Evolutionary conservation across 2,113 vertebrate genomes (phyloP), one percentile per base, ranked within the genome.

Genomic region (Glaucidium brasilianum): DNA sequence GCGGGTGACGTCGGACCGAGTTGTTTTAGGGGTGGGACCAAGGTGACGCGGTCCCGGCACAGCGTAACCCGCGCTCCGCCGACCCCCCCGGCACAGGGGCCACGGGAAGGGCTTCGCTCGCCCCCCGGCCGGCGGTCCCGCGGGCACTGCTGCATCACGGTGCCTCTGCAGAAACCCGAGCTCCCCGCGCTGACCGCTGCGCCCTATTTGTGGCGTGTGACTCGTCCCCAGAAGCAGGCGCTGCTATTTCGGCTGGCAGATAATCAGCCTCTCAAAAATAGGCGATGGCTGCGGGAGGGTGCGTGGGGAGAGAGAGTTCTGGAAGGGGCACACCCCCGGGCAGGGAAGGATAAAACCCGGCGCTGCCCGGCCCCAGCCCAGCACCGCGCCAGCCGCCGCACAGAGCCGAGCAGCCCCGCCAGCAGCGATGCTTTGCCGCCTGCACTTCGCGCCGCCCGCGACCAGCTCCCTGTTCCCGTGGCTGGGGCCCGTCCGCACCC

Each of bases 241-340:
- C 95, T 89, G 91, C 95, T 96, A 97, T 97, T 97, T 96, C 21
- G 80, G 94, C 94, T 26, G 89, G 35, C 1, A 6, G 84, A 89
- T 95, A 89, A 96, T 96, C 96, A 96, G 80, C 90, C 35, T 77
- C 73, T 81, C 94, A 95, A 97, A 97, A 97, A 97, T 97, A 97
- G 96, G 94, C 27, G 64, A 95, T 80, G 94, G 95, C 92, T 89
- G 63, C 55, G 18, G 79, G 88, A 94, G 75, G 39, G 76, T 81
- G 77, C 69, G 91, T 90, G 79, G 91, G 84, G 83, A 95, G 53
- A 94, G 95, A 96, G 89, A 17, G 2, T 92, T 97, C 97, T 95
- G 94, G 96, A 97, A 96, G 52, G 81, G 85, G 88, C 92, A 95
- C 94, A 82, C 95, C 90, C 89, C 88, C 41, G 75, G 41, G 62